These are phyloP conservation scores for Leucosticte australis DNA, from an alignment of 2,113 vertebrate genomes.

Conservation along the genomic window DNA sequence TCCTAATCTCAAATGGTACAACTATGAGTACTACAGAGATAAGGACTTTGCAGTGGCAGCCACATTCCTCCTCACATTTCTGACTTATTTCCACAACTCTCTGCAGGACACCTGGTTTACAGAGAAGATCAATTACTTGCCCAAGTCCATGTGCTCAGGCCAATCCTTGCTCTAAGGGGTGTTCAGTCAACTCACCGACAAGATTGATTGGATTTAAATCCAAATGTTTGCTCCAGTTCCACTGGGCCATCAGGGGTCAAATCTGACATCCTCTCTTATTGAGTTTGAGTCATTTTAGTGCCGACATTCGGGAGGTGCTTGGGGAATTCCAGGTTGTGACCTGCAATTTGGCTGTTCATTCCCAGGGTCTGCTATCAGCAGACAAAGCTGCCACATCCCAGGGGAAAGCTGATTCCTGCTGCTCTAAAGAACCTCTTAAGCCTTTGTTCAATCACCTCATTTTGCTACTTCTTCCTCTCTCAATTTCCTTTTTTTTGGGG, in stretches of 20 bases:
- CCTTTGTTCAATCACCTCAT: conserved; percentile 13
- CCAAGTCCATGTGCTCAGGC: conserved; percentile 22
- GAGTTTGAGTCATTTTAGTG: conserved; percentile 49
- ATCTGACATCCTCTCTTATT: conserved; percentile 57
- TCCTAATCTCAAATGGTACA: background rate
- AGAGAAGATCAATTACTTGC: conserved; percentile 33
- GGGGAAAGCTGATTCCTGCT: background rate
- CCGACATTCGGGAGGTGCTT: conserved; percentile 34
- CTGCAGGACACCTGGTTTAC: conserved; percentile 5
- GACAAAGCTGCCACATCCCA: background rate
- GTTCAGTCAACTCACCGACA: conserved; percentile 28
- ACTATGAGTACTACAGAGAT: background rate
- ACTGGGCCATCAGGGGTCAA: conserved; percentile 47
- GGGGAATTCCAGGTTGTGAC: conserved; percentile 62
- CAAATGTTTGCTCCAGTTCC: conserved; percentile 21
- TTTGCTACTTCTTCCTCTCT: background rate
- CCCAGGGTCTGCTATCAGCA: conserved; percentile 33
- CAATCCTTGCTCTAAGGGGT: conserved; percentile 23
- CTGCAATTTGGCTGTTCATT: conserved; percentile 42
- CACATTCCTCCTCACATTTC: background rate
- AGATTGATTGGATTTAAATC: conserved; percentile 57
- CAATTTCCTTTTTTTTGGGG: background rate
- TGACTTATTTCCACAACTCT: background rate
- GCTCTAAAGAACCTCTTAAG: conserved; percentile 20
- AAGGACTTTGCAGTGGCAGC: background rate